Evolutionary conservation across 2,113 vertebrate genomes (phyloP).

Genomic region (Clarias macrocephalus): DNA sequence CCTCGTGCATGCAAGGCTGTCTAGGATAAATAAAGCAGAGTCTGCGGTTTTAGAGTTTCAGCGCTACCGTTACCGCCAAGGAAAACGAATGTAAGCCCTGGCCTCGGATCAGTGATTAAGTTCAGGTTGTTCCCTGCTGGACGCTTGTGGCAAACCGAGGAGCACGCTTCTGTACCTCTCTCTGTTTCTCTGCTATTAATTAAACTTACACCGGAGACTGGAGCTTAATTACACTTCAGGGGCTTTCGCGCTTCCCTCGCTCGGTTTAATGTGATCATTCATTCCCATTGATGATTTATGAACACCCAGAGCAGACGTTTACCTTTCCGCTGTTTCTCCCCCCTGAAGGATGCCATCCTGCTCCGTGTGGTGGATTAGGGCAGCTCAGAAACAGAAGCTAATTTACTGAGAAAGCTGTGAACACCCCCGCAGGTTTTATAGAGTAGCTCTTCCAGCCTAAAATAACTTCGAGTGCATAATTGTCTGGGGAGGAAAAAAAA

Average conservation of each 20-base stretch:
- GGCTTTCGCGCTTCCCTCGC: slow-evolving; percentile 53
- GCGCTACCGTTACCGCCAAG: background rate
- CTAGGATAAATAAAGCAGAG: background rate
- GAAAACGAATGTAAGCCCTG: background rate
- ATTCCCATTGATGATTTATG: slow-evolving; percentile 64
- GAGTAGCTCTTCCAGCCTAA: slow-evolving; percentile 6
- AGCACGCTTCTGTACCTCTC: slow-evolving; percentile 17
- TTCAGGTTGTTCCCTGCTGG: slow-evolving; percentile 14
- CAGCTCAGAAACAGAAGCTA: slow-evolving; percentile 12
- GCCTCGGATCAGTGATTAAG: slow-evolving; percentile 18
- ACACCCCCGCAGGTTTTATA: background rate
- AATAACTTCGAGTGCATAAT: slow-evolving; percentile 15
- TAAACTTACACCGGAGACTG: slow-evolving; percentile 58
- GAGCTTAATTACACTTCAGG: slow-evolving; percentile 65
- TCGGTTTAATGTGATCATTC: slow-evolving; percentile 63
- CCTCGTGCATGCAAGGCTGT: background rate
- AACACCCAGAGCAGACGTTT: slow-evolving; percentile 54
- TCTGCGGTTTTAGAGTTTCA: background rate
- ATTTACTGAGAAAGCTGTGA: slow-evolving; percentile 16
- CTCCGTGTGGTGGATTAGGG: slow-evolving; percentile 3
- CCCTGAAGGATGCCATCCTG: background rate
- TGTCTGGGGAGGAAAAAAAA: slow-evolving; percentile 9
- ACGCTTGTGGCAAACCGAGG: background rate
- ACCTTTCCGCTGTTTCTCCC: slow-evolving; percentile 17
- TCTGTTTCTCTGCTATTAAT: slow-evolving; percentile 63